Conservation (phyloP, 2,888 invertebrate genomes). For the Autographa gamma region DNA sequence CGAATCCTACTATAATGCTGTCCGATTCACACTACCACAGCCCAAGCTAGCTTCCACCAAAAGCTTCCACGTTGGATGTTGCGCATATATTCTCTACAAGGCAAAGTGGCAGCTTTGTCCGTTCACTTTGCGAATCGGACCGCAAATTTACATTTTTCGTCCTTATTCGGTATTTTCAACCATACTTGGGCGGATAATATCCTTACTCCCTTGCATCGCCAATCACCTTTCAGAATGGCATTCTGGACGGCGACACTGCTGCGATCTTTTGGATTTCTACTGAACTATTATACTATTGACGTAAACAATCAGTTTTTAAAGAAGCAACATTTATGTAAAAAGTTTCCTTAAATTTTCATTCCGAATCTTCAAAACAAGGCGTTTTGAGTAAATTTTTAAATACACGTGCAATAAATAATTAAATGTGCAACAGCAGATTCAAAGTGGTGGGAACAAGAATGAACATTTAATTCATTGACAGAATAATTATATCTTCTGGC, state of each 20-base stretch:
- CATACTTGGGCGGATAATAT: slow-evolving; percentile 75
- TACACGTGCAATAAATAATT: not conserved
- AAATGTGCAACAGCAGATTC: too few relatives aligned
- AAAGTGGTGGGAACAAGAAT: not conserved
- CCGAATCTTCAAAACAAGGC: not conserved
- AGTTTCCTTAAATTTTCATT: not conserved
- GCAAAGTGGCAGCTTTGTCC: slow-evolving; percentile 35
- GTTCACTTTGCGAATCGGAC: slow-evolving; percentile 67
- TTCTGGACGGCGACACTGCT: slow-evolving; percentile 51
- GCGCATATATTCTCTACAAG: slow-evolving; percentile 48
- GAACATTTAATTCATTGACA: not conserved
- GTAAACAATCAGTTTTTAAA: not conserved
- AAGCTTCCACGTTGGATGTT: slow-evolving; percentile 45
- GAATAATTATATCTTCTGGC: not conserved
- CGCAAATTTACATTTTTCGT: slow-evolving; percentile 68
- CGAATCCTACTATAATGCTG: slow-evolving; percentile 53
- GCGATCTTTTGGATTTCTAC: slow-evolving; percentile 64
- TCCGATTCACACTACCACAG: slow-evolving; percentile 48
- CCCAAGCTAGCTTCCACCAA: slow-evolving; percentile 27
- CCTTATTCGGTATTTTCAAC: slow-evolving; percentile 71
- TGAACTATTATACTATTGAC: slow-evolving; percentile 17
- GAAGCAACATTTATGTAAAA: not conserved
- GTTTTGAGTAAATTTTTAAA: not conserved
- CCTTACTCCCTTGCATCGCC: slow-evolving; percentile 63
- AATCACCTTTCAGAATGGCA: slow-evolving; percentile 66